phyloP scores from a whole-genome alignment of 2,113 vertebrate genomes.

The Rhagologus leucostigma region DNA sequence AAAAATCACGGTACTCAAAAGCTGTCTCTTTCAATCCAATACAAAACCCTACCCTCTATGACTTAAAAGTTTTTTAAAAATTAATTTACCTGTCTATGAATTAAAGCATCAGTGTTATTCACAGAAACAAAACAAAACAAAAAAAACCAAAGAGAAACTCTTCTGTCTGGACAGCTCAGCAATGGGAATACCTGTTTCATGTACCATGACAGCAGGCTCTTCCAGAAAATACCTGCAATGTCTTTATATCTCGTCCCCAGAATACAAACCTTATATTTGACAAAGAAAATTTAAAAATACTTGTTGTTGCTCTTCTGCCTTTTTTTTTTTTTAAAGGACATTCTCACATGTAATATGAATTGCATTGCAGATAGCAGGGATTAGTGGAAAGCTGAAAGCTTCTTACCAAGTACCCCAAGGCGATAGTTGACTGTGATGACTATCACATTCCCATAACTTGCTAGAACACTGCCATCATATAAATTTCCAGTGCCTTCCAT shows the following conservation, averaged over 20 bases:
- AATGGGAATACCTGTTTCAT: background rate
- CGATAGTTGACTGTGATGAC: conserved; percentile 99
- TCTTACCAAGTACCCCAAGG: conserved; percentile 97
- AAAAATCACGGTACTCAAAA: background rate
- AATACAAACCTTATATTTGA: background rate
- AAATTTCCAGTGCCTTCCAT: conserved; percentile 99
- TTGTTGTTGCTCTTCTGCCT: background rate
- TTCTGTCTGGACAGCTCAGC: background rate
- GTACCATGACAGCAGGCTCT: background rate
- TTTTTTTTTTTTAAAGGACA: background rate
- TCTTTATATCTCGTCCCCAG: background rate
- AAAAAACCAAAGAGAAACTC: fast-evolving
- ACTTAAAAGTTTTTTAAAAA: background rate
- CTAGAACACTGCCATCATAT: conserved; percentile 98
- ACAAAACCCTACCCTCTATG: background rate
- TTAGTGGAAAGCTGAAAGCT: conserved; percentile 56
- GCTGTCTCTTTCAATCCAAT: background rate
- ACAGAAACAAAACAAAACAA: background rate
- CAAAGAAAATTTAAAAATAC: background rate
- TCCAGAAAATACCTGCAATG: background rate
- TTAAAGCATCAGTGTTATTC: background rate
- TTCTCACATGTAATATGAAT: background rate
- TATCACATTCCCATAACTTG: conserved; percentile 99
- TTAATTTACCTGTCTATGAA: background rate
- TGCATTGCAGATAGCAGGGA: conserved; percentile 39